Base-by-base conservation (phyloP, 2,888 invertebrate genomes). In the Noctua janthe region DNA sequence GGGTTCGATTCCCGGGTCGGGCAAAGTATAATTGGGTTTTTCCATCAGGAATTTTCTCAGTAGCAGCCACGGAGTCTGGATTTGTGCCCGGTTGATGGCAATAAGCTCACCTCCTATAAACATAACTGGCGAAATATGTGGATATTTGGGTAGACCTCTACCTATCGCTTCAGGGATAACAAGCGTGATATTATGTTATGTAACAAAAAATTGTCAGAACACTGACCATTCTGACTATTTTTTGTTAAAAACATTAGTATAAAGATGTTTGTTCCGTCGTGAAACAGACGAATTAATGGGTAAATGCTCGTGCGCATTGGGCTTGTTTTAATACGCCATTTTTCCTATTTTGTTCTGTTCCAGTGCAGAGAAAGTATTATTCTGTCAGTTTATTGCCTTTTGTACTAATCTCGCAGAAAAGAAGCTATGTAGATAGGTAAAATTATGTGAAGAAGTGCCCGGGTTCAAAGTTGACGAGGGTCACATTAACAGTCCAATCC, bases 401-500 rank as follows among this genome's bases (percentile, higher is more conserved):
- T 2, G 5, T 11, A n/a, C n/a, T 56, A 23, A 56, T n/a, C 23
- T 56, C 23, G 4, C 47, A 20, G 35, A 39, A 39, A 39, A 39
- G 39, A 39, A 29, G 1, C 29, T 29, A 29, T 29, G 1, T 29
- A 29, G 29, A 29, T 29, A 29, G 29, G 29, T 29, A 29, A 29
- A 0, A 29, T 29, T 29, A 29, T 29, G 29, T 29, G 29, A 29
- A 29, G 29, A 29, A 29, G 29, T 29, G 29, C 29, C 29, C 29
- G 29, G 71, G 71, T 72, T 69, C 80, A 72, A 59, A 78, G 71
- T 83, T 29, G 29, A 29, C 29, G 29, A 29, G 29, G 29, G 29
- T 80, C 81, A 56, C 10, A 79, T 59, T 66, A 74, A 83, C 72
- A 74, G 29, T n/a, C 71, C 56, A 69, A 71, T 83, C 35, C 29